Base-by-base conservation (phyloP, 1,140 invertebrate species). In the Lucilia cuprina region DNA sequence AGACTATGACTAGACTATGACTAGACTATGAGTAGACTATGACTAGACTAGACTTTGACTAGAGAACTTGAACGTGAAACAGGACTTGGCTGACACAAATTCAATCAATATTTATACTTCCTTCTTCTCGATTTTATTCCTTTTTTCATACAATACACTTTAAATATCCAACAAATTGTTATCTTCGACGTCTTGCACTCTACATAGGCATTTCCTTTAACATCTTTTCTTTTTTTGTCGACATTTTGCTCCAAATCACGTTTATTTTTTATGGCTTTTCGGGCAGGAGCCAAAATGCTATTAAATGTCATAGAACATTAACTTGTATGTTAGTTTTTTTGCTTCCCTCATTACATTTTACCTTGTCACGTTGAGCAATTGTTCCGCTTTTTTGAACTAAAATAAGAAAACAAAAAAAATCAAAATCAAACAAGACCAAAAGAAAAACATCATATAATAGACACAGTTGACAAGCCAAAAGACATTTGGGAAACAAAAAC, bases 301-400 rank as follows among this genome's bases (percentile, higher is more conserved):
- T 80, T 80, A 80, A 80, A 80, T 80, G 77, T 80, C 77, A 80
- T 80, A 50, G 41, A 80, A 80, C 77, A 80, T 80, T 80, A 80
- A 80, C 77, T 80, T 50, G 47, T 80, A 80, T 80, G 77, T 50
- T 49, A 30, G 77, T 80, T 49, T 80, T 77, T 25, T 50, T n/a
- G 34, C 25, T 35, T 34, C 30, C 17, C 34, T 75, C 74, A 34
- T 75, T 75, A 17, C 10, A 34, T 78, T 41, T 19, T 80, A 21
- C 77, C 21, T 80, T 50, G 77, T 80, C 77, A 80, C 21, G 77
- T 80, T 80, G 19, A 80, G 25, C 77, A 80, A 80, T 80, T 80
- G 77, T 80, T 49, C 77, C 77, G 77, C 41, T 80, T 34, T n/a
- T 47, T 80, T 80, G 77, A 80, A 12, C 41, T 49, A 19, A 25